Evolutionary conservation across 2,797 vertebrate species (phyloP).

Genomic region (Rhabdophis nuchalis): DNA sequence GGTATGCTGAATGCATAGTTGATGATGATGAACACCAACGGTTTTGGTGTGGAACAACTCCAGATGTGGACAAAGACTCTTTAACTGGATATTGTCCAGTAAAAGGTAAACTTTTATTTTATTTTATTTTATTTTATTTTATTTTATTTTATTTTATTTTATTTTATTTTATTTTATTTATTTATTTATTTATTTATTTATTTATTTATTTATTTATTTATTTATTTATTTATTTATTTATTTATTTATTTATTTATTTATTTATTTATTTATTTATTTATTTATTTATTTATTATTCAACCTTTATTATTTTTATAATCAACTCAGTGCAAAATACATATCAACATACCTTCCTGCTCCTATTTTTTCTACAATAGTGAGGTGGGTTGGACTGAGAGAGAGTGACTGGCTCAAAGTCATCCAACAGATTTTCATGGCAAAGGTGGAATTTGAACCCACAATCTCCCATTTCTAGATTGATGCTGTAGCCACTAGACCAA

Average conservation of each 20-base stretch:
- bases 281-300: too few species aligned
- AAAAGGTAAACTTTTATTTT: conserved; percentile 72
- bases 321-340: neutral
- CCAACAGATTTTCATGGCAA: neutral
- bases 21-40: conserved; percentile 63
- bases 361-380: neutral
- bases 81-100: conserved; percentile 85
- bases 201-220: too few species aligned
- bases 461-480: neutral
- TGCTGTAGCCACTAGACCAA: neutral
- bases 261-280: too few species aligned
- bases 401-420: neutral
- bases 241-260: neutral
- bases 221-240: too few species aligned
- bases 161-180: too few species aligned
- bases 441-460: neutral
- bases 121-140: too few species aligned
- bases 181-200: too few species aligned
- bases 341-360: neutral
- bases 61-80: conserved; percentile 73
- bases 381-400: neutral
- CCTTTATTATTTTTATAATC: neutral
- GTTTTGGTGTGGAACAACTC: conserved; percentile 85
- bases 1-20: conserved; percentile 81
- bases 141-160: too few species aligned